Conservation (phyloP, 2,113 vertebrate genomes). For the Lepus timidus region DNA sequence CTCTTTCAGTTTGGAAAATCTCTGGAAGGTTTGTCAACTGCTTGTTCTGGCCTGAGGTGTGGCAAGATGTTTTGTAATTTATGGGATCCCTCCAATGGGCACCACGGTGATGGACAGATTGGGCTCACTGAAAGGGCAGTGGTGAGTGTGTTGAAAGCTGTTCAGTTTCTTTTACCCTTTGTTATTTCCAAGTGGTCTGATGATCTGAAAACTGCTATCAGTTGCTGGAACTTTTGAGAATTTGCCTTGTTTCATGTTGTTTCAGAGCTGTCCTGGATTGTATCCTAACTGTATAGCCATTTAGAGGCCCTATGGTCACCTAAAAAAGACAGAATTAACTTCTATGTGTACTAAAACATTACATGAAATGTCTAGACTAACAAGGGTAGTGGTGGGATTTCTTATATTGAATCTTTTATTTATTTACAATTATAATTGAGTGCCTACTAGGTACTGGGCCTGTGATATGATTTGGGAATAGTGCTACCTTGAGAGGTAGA, state of each 20-base stretch:
- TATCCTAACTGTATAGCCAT: background rate
- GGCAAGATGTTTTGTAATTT: background rate
- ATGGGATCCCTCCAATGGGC: background rate
- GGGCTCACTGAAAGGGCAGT: background rate
- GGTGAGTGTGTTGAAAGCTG: background rate
- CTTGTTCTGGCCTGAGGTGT: background rate
- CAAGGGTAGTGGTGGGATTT: background rate
- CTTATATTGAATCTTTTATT: background rate
- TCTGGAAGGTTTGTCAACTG: background rate
- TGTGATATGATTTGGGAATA: background rate
- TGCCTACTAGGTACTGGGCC: background rate
- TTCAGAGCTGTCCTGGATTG: background rate
- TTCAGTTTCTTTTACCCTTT: background rate
- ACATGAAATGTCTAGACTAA: background rate
- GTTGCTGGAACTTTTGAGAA: background rate
- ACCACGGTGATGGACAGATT: background rate
- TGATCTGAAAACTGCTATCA: background rate
- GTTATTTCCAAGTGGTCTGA: background rate
- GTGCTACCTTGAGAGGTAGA: background rate
- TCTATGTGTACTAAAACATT: background rate
- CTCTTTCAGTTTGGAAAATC: constrained; percentile 7
- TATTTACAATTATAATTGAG: background rate
- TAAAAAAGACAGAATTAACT: background rate
- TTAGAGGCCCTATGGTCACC: background rate
- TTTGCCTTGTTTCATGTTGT: background rate